Base-by-base conservation (phyloP, 2,888 invertebrate species). In the Heliconius aoede region DNA sequence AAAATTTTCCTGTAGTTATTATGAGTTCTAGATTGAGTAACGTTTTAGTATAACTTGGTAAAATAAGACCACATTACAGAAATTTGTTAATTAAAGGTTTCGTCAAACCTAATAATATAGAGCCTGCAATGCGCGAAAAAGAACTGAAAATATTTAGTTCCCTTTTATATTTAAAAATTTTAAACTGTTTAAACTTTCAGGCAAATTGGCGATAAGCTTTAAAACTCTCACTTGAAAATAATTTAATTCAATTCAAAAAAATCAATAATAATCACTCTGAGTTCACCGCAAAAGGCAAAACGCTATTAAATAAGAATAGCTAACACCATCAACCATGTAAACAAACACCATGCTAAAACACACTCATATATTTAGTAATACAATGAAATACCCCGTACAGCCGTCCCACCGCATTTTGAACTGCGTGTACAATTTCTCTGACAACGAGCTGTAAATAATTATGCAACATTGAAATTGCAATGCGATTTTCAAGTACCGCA, bases 391-490 rank as follows among this genome's bases (percentile, higher is more conserved):
- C 84, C 84, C 83, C 72, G 81, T 77, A 71, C 80, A 79, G 65
- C 82, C 80, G 68, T 79, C 82, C 85, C 84, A 86, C 30, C 83
- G 82, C 77, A 80, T 78, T 80, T 81, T 85, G 80, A 86, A 76
- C 79, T 84, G 85, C 65, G 83, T 80, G 81, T 81, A 85, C 55
- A 86, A 79, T 82, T 83, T 83, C 73, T 82, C 79, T 46, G 83
- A 80, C 73, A 84, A 75, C 36, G 82, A 84, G 81, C 86, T 85
- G 85, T 74, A 85, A 85, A 78, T 76, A 75, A 69, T 71, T n/a
- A 72, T 13, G n/a, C n/a, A 51, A 68, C 11, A 46, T 21, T 21
- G 11, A 65, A 40, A n/a, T 4, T 64, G 18, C 11, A 13, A 65
- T 32, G 3, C 1, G 15, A 3, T 40, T 18, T 26, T 21, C 1